Evolutionary conservation across 2,888 invertebrate species (phyloP), one percentile per base, ranked within the genome.

Genomic region (Phyllotreta striolata): DNA sequence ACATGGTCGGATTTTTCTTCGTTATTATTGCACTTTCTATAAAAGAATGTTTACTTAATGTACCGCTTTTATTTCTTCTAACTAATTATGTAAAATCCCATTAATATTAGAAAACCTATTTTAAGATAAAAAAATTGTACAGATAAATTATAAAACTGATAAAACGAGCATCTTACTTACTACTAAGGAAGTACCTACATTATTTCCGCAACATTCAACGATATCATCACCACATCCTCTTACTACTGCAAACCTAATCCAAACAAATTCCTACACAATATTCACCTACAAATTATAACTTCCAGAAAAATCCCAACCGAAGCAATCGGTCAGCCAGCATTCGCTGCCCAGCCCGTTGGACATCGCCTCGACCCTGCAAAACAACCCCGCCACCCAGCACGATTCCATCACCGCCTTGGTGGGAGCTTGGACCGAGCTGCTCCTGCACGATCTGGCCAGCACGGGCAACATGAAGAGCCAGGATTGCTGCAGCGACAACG

Each of bases 351-450:
- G 85, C 56, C 83, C 91, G 0, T 78, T 85, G 46, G 82, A 85
- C 51, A 85, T 88, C 1, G 84, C 89, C 1, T 84, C 86, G 1
- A 83, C 85, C 1, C 80, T 88, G 24, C 87, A 87, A 70, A 83
- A 84, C 64, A 84, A 86, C 12, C 83, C 86, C 35, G 82, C 85
- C 10, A 79, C 82, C 0, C 84, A 86, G 51, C 92, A 92, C 79
- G 90, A 90, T 71, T 91, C 89, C 69, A 88, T 92, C 38, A 92
- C 91, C 35, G 90, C 91, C 72, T 84, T 93, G 75, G 80, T 92
- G 51, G 91, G 92, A 0, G 88, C 92, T 0, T 93, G 93, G 93
- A 89, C 92, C 46, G 91, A 92, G 74, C 79, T 93, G 34, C 77
- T 93, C 24, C 84, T 90, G 72, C 88, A 88, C 66, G 93, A 93